Evolutionary conservation across 2,888 invertebrate species (phyloP).

Genomic region (Desoria tigrina): DNA sequence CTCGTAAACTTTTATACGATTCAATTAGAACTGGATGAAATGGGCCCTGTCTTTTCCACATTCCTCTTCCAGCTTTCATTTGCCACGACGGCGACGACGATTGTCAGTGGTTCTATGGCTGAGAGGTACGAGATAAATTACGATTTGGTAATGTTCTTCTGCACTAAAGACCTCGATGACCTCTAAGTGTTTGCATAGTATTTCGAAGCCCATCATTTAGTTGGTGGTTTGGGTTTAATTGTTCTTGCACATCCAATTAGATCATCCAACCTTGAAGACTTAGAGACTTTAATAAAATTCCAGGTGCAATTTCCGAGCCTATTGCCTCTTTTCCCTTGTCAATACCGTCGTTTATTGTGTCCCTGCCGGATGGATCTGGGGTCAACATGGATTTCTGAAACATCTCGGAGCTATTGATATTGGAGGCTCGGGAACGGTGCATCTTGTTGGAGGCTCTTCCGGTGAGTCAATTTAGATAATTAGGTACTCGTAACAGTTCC

Average conservation of each 20-base stretch:
- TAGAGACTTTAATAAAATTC: slow-evolving; percentile 48
- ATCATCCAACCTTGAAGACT: too few relatives aligned
- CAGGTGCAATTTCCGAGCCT: slow-evolving; percentile 87
- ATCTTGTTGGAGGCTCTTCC: slow-evolving; percentile 73
- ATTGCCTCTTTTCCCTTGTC: slow-evolving; percentile 82
- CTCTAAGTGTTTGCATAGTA: too few relatives aligned
- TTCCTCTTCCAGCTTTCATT: slow-evolving; percentile 89
- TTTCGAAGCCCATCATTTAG: too few relatives aligned
- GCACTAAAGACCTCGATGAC: too few relatives aligned
- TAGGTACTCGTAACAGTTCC: too few relatives aligned
- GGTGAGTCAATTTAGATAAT: slow-evolving; percentile 6
- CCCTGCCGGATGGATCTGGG: slow-evolving; percentile 93
- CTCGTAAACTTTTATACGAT: neutral
- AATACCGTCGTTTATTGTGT: slow-evolving; percentile 88
- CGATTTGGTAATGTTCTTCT: slow-evolving; percentile 2
- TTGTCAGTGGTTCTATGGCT: slow-evolving; percentile 92
- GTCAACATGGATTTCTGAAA: slow-evolving; percentile 76
- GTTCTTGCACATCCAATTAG: too few relatives aligned
- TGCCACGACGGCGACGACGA: slow-evolving; percentile 86
- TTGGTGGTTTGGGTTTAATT: too few relatives aligned
- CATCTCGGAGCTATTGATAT: slow-evolving; percentile 85
- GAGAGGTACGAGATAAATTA: too few relatives aligned
- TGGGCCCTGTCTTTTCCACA: slow-evolving; percentile 83
- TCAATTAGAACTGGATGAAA: slow-evolving; percentile 61
- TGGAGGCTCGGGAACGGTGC: slow-evolving; percentile 88